Evolutionary conservation across 2,888 invertebrate species (phyloP).

Genomic region (Cosmorhoe ocellata): DNA sequence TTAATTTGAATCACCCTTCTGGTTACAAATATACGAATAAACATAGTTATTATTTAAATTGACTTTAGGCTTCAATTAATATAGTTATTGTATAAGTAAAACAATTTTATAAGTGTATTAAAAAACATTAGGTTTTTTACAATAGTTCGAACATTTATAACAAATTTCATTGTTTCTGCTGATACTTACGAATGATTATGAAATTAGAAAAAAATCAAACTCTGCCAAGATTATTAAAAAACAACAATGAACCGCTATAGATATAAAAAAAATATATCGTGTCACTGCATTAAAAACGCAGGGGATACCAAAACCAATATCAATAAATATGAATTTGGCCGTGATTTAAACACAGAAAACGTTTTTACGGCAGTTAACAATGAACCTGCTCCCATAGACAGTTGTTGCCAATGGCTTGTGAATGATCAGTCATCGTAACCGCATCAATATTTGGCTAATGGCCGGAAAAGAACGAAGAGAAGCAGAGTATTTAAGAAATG

Average conservation of each 20-base stretch:
- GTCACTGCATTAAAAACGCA: conserved; percentile 23
- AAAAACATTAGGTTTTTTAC: too few relatives aligned
- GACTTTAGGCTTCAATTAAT: too few relatives aligned
- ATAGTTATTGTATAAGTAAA: too few relatives aligned
- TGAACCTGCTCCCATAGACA: conserved; percentile 42
- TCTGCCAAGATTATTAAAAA: too few relatives aligned
- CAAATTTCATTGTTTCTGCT: too few relatives aligned
- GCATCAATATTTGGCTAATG: conserved; percentile 68
- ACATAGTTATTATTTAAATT: too few relatives aligned
- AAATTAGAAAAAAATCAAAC: too few relatives aligned
- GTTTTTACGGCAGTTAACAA: conserved; percentile 54
- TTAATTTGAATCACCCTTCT: conserved; percentile 18
- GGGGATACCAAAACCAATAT: conserved; percentile 42
- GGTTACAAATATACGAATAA: neutral
- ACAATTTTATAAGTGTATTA: too few relatives aligned
- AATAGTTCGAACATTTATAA: too few relatives aligned
- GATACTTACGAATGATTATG: too few relatives aligned
- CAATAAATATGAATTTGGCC: conserved; percentile 59
- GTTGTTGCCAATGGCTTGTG: conserved; percentile 40
- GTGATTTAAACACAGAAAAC: conserved; percentile 67
- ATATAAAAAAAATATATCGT: conserved; percentile 1
- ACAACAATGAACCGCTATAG: neutral
- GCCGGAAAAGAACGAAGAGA: conserved; percentile 48
- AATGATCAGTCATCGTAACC: conserved; percentile 36
- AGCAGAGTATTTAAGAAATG: neutral